A percentile compares a stretch with the other conserved stretches of the same genome.
phyloP scores from a whole-genome alignment of 30 jellyfish, hydroid and myxozoan species.

The Mastigias papua region DNA sequence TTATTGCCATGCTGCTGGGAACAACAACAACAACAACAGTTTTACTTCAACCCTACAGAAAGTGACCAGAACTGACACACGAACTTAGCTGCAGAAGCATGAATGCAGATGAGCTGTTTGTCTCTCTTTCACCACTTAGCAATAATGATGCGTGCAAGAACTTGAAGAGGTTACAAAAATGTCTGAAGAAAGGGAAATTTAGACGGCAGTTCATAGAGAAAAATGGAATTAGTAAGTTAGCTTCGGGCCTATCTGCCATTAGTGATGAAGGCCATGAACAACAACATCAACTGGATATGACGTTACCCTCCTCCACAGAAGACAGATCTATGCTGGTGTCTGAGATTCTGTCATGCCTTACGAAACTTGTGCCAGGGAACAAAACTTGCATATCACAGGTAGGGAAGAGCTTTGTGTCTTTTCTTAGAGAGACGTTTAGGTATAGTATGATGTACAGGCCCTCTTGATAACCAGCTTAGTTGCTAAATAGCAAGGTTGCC shows the following conservation, averaged over 20 bases:
- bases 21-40: not conserved
- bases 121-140: not conserved
- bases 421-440: no score
- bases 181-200: not conserved
- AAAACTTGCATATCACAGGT: slow-evolving; percentile 11
- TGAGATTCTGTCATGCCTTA: not conserved
- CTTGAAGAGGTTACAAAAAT: not conserved
- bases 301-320: slow-evolving; percentile 23
- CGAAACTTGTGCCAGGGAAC: not conserved
- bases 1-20: no score
- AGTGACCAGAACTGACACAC: no score
- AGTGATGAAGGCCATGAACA: not conserved
- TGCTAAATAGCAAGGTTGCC: no score
- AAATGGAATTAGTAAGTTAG: slow-evolving; percentile 12
- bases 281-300: not conserved
- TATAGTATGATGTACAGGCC: no score
- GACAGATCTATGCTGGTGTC: not conserved
- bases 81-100: no score
- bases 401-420: not conserved
- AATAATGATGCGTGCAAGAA: not conserved
- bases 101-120: not conserved
- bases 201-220: slow-evolving; percentile 1
- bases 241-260: not conserved
- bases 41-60: no score
- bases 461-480: no score